Evolutionary conservation across 2,888 invertebrate genomes (phyloP).

Genomic region (Aleiodes testaceus): DNA sequence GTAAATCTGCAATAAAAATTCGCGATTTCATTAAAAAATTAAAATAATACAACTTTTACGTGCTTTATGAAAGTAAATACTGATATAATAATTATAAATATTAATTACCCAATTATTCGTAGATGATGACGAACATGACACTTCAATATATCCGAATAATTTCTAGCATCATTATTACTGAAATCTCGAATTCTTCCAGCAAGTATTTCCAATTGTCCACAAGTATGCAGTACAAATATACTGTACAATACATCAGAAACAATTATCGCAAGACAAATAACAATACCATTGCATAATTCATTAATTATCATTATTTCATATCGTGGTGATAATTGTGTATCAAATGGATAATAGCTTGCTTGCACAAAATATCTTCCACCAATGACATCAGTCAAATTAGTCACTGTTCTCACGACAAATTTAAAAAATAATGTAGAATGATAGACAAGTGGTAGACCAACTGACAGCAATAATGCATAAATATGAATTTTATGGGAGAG

Average conservation of each 20-base stretch:
- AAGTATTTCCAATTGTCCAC: slow-evolving; percentile 6
- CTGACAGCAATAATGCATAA: background rate
- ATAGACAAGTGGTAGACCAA: background rate
- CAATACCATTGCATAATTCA: background rate
- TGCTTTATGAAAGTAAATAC: no score
- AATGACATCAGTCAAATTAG: slow-evolving; percentile 38
- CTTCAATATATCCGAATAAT: background rate
- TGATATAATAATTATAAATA: background rate
- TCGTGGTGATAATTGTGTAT: slow-evolving; percentile 32
- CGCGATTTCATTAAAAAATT: background rate
- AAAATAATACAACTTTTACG: no score
- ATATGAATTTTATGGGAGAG: background rate
- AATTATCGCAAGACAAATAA: background rate
- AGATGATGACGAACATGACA: background rate
- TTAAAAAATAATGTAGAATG: slow-evolving; percentile 15
- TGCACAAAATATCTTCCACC: slow-evolving; percentile 26
- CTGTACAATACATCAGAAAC: background rate
- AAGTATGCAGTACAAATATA: slow-evolving; percentile 1
- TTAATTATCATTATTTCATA: slow-evolving; percentile 33
- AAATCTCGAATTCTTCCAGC: background rate
- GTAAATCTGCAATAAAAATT: background rate
- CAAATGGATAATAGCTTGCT: slow-evolving; percentile 34
- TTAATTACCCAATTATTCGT: background rate
- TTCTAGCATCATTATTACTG: background rate
- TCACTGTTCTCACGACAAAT: slow-evolving; percentile 28